Base-by-base conservation (phyloP, 2,797 vertebrate genomes). In the Semotilus atromaculatus region DNA sequence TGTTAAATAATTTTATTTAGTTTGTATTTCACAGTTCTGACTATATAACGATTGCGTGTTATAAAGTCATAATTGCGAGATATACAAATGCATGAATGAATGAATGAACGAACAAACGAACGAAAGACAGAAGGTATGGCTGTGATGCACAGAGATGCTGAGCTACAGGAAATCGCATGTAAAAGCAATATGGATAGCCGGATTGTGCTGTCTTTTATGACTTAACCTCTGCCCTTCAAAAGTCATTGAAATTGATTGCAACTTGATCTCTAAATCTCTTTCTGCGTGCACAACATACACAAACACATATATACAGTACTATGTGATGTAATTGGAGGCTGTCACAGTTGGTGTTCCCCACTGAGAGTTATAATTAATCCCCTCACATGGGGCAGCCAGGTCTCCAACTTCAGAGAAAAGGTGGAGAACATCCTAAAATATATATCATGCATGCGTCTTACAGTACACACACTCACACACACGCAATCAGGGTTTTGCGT, bases 291-390 rank as follows among this genome's bases (percentile, higher is more conserved):
- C 21, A 66, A 10, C 45, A 55, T 23, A 73, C 34, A 67, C 62
- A 66, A 71, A 70, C 80, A 73, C 31, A 64, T 68, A 64, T 68
- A 53, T 79, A 51, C 51, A 82, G 78, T 80, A 71, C n/a, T 16
- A 45, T 76, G 21, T 83, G 64, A 83, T 62, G 18, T 36, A 29
- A 76, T 5, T 34, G 53, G 31, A 80, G 36, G 29, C 31, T 53
- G 45, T n/a, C 13, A 31, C 73, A 86, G 43, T 62, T 51, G 38
- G 53, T 13, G 34, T 74, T 77, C 34, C n/a, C 82, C 79, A 81
- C 73, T 70, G 86, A 77, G 83, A 81, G 67, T 70, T 89, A 85
- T 87, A 84, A 87, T 87, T 64, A 84, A 89, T 79, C 76, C 66
- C 81, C 70, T 77, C 2, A 11, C 81, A 68, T 80, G 80, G 71